phyloP scores from a whole-genome alignment of 1,140 invertebrate genomes.

The Drosophila tropicalis region DNA sequence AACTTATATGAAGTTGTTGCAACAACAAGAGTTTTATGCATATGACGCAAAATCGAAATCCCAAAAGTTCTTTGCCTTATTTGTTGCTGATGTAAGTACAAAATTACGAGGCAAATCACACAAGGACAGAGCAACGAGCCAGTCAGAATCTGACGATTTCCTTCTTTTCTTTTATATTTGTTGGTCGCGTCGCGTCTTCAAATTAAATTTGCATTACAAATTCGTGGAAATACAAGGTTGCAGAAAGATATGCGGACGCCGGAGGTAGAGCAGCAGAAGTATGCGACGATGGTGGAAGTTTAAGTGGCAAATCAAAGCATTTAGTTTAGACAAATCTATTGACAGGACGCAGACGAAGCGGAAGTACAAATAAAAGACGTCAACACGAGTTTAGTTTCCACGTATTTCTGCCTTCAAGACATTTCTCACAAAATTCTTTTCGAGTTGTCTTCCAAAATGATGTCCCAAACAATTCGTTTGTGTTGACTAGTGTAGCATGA shows the following conservation, averaged over 20 bases:
- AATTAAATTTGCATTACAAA: conserved; percentile 82
- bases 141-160: background rate
- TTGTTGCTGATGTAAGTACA: conserved; percentile 76
- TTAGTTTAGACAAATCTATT: conserved; percentile 73
- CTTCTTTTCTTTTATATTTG: background rate
- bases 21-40: conserved; percentile 67
- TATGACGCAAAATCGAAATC: conserved; percentile 70
- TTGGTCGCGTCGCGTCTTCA: conserved; percentile 61
- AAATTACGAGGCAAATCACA: conserved; percentile 76
- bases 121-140: conserved; percentile 30
- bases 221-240: conserved; percentile 55
- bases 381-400: conserved; percentile 11
- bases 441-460: background rate
- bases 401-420: too few relatives aligned
- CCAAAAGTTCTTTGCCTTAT: conserved; percentile 42
- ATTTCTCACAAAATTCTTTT: background rate
- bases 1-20: conserved; percentile 35
- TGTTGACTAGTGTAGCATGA: background rate
- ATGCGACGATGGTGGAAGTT: conserved; percentile 1
- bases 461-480: background rate
- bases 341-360: conserved; percentile 35
- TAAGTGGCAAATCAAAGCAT: conserved; percentile 67
- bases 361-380: conserved; percentile 30
- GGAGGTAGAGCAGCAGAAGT: background rate
- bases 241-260: background rate